Percentiles rank a stretch among this genome's conserved stretches.
Evolutionary conservation across 2,113 vertebrate genomes (phyloP).

Genomic region (Sardina pilchardus): DNA sequence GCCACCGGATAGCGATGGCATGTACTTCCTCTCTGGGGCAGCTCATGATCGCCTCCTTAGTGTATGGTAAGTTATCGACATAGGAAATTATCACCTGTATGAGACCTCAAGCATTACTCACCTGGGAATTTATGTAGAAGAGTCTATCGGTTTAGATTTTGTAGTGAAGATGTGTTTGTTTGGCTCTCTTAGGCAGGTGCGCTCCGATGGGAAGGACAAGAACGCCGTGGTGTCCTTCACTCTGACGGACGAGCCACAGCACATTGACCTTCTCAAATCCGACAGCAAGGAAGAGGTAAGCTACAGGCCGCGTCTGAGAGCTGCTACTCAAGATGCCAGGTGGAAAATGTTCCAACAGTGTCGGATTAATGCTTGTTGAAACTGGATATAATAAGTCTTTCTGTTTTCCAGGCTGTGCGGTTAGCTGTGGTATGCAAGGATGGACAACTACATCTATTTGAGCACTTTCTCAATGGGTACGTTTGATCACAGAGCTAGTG

Average conservation of each 20-base stretch:
- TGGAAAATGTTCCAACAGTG: neutral
- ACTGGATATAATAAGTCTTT: too few species aligned
- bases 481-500: slow-evolving; percentile 46
- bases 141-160: neutral
- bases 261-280: slow-evolving; percentile 84
- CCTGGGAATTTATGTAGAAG: too few species aligned
- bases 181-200: slow-evolving; percentile 83
- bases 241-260: slow-evolving; percentile 86
- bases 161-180: neutral
- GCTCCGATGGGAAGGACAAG: slow-evolving; percentile 90
- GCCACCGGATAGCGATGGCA: slow-evolving; percentile 84
- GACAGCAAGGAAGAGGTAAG: slow-evolving; percentile 91
- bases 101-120: too few species aligned
- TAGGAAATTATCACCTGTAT: neutral
- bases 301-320: neutral
- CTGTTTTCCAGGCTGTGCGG: slow-evolving; percentile 82
- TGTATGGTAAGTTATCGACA: slow-evolving; percentile 83
- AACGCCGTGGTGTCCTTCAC: slow-evolving; percentile 92
- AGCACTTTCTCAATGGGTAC: slow-evolving; percentile 98
- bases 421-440: slow-evolving; percentile 93
- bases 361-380: neutral
- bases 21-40: slow-evolving; percentile 95
- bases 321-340: neutral
- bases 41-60: slow-evolving; percentile 90
- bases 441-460: slow-evolving; percentile 93